A percentile compares a stretch with the other conserved stretches of the same genome.
Conservation (phyloP, 2,888 invertebrate genomes). For the Lasioglossum morio region DNA sequence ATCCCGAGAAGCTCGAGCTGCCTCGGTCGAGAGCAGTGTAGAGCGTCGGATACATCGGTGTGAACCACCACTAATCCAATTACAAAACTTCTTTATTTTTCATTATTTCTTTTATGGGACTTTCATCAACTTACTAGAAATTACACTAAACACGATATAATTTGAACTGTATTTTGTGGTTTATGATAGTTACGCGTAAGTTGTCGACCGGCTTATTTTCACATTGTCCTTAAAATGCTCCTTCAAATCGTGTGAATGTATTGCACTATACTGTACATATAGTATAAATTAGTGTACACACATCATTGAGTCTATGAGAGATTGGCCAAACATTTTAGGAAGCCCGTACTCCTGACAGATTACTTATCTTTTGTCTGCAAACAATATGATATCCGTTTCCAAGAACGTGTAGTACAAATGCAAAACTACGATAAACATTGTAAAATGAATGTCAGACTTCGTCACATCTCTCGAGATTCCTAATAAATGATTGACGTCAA, state of each 20-base stretch:
- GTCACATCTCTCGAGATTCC: not conserved
- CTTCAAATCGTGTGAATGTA: not conserved
- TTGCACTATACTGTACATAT: not conserved
- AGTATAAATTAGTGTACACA: not conserved
- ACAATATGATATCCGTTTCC: not conserved
- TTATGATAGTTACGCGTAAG: too few relatives aligned
- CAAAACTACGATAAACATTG: not conserved
- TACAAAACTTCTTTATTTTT: too few relatives aligned
- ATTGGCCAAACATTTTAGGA: not conserved
- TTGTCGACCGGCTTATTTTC: too few relatives aligned
- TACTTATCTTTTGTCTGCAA: conserved; percentile 4
- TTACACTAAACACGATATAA: too few relatives aligned
- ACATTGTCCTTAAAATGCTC: not conserved
- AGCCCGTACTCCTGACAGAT: not conserved
- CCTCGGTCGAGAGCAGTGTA: too few relatives aligned
- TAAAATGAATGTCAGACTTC: not conserved
- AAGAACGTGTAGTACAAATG: not conserved
- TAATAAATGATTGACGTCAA: not conserved
- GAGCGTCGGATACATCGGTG: too few relatives aligned
- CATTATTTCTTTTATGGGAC: too few relatives aligned
- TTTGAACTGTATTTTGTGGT: too few relatives aligned
- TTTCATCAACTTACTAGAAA: too few relatives aligned
- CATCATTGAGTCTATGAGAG: not conserved
- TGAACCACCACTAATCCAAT: too few relatives aligned
- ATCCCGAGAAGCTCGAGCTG: too few relatives aligned